Evolutionary conservation across 2,888 invertebrate genomes (phyloP).

Genomic region (Gastracanthus pulcherrimus): DNA sequence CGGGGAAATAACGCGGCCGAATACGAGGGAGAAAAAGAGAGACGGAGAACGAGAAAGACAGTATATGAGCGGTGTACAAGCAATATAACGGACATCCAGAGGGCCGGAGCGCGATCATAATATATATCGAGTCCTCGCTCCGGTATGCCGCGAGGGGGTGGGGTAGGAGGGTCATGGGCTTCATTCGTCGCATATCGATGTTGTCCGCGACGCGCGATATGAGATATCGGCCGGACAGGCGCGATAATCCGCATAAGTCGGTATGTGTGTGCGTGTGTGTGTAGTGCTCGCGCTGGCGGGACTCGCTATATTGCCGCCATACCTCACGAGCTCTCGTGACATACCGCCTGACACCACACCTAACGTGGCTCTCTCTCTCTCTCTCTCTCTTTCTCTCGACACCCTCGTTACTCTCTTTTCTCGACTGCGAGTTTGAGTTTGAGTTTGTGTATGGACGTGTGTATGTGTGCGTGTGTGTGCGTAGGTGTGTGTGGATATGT

Average conservation of each 20-base stretch:
- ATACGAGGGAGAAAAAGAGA: background rate
- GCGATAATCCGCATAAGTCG: constrained; percentile 74
- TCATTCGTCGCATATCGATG: constrained; percentile 77
- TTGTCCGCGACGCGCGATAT: constrained; percentile 72
- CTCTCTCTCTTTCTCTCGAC: too few species aligned
- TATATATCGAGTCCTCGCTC: too few species aligned
- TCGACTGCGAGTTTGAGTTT: too few species aligned
- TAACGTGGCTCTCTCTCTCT: too few species aligned
- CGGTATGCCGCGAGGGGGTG: constrained; percentile 69
- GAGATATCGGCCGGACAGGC: constrained; percentile 71
- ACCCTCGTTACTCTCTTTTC: constrained; percentile 60
- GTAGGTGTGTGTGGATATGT: too few species aligned
- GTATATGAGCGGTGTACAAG: constrained; percentile 2
- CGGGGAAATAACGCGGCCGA: background rate
- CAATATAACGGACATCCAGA: constrained; percentile 25
- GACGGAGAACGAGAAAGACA: background rate
- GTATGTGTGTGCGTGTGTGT: background rate
- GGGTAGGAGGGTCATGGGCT: too few species aligned
- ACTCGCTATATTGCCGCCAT: constrained; percentile 72
- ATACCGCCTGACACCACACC: constrained; percentile 70
- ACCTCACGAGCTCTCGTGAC: constrained; percentile 70
- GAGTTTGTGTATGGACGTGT: too few species aligned
- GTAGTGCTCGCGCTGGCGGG: background rate
- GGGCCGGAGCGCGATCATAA: constrained; percentile 61
- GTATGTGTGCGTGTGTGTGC: too few species aligned